phyloP scores from a whole-genome alignment of 1,140 invertebrate genomes.

The Ceratoteleas bidentatus region DNA sequence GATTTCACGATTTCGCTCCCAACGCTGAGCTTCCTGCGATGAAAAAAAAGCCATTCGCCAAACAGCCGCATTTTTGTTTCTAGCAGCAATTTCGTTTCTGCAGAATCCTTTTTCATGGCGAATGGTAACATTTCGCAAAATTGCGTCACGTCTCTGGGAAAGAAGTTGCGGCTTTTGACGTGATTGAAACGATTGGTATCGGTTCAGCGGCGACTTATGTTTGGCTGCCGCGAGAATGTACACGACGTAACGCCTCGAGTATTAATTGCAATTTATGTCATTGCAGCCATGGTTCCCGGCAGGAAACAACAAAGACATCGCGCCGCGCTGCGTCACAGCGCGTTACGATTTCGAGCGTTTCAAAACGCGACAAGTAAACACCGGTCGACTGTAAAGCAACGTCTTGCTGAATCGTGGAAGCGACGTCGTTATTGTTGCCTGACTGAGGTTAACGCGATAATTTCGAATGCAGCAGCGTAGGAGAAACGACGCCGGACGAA shows the following conservation, averaged over 20 bases:
- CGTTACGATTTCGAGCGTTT: conserved; percentile 74
- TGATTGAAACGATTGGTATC: conserved; percentile 15
- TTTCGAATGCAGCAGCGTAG: conserved; percentile 6
- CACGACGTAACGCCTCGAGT: conserved; percentile 55
- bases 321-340: conserved; percentile 61
- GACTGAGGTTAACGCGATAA: conserved; percentile 20
- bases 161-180: no score
- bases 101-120: no score
- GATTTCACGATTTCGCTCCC: conserved; percentile 17
- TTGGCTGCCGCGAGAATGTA: conserved; percentile 28
- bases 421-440: conserved; percentile 36
- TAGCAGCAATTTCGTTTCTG: no score
- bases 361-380: conserved; percentile 54
- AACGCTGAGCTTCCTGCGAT: no score
- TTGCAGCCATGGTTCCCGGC: conserved; percentile 71
- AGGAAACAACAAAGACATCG: conserved; percentile 72
- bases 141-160: no score
- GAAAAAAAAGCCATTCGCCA: no score
- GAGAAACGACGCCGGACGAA: not conserved
- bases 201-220: conserved; percentile 14
- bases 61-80: no score
- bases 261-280: conserved; percentile 80
- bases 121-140: no score
- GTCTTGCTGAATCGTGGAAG: conserved; percentile 34
- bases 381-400: conserved; percentile 51